phyloP scores from a whole-genome alignment of 53 echinoderm and acorn worm species.

The Actinopyga echinites region DNA sequence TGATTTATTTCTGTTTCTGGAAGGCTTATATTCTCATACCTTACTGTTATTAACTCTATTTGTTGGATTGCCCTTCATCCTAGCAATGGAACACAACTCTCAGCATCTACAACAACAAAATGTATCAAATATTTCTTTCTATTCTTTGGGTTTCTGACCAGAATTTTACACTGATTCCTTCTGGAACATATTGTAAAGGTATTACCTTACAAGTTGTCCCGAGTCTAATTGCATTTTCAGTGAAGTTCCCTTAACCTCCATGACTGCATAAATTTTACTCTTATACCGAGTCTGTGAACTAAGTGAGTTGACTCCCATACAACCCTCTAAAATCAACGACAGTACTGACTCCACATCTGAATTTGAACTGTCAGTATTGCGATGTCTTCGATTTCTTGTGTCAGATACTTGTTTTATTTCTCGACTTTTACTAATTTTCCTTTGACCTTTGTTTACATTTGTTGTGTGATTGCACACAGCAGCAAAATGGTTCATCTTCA shows the following conservation, averaged over 20 bases:
- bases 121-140: not conserved
- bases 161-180: too few relatives aligned
- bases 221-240: constrained; percentile 30
- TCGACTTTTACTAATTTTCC: not conserved
- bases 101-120: constrained; percentile 44
- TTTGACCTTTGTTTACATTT: too few relatives aligned
- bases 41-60: constrained; percentile 48
- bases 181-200: constrained; percentile 47
- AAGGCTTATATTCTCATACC: constrained; percentile 48
- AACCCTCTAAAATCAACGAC: not conserved
- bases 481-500: not conserved
- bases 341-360: not conserved
- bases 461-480: not conserved
- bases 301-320: too few relatives aligned
- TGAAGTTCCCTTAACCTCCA: constrained; percentile 16
- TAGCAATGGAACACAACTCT: constrained; percentile 16
- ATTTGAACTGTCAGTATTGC: not conserved
- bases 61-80: constrained; percentile 37
- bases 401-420: not conserved
- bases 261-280: not conserved
- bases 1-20: not conserved
- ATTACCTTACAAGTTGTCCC: constrained; percentile 58
- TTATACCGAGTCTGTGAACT: too few relatives aligned
- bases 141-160: too few relatives aligned
- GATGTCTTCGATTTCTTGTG: too few relatives aligned